These are phyloP conservation scores for Miichthys miiuy DNA, from an alignment of 2,797 vertebrate species.

Conservation along the genomic window DNA sequence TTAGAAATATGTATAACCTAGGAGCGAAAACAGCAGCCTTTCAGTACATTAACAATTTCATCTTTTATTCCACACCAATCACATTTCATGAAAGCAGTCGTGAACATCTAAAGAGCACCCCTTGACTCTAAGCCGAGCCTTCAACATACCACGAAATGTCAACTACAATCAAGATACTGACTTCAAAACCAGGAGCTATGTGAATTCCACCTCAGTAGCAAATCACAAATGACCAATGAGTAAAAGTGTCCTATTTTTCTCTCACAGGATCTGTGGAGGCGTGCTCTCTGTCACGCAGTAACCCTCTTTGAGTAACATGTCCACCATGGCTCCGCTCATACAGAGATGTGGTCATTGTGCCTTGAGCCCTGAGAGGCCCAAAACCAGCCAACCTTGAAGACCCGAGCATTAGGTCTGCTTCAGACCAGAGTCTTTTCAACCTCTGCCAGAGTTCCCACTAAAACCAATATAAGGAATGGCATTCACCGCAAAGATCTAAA, in stretches of 20 bases:
- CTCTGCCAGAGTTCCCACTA: constrained; percentile 52
- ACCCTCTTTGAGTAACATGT: constrained; percentile 73
- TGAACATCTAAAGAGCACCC: constrained; percentile 58
- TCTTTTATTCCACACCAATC: constrained; percentile 57
- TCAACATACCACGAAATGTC: constrained; percentile 67
- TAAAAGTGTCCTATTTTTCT: constrained; percentile 68
- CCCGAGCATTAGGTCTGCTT: constrained; percentile 70
- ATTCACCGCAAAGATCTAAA: constrained; percentile 62
- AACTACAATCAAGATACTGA: constrained; percentile 60
- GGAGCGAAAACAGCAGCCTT: neutral
- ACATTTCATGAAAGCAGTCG: constrained; percentile 45
- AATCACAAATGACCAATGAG: constrained; percentile 60
- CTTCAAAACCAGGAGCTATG: constrained; percentile 62
- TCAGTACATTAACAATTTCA: constrained; percentile 43
- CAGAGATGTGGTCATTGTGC: constrained; percentile 75
- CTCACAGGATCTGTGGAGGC: constrained; percentile 69
- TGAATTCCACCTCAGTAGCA: constrained; percentile 71
- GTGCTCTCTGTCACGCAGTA: constrained; percentile 67
- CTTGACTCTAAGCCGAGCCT: constrained; percentile 44
- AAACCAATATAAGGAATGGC: constrained; percentile 59
- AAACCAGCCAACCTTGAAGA: constrained; percentile 78
- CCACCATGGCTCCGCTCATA: constrained; percentile 62
- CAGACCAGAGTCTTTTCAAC: constrained; percentile 72
- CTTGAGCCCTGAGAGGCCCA: constrained; percentile 66
- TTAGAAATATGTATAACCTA: neutral